A percentile compares a stretch with the other conserved stretches of the same genome.
Conservation (phyloP, 2,888 invertebrate genomes). For the Agelastica alni region DNA sequence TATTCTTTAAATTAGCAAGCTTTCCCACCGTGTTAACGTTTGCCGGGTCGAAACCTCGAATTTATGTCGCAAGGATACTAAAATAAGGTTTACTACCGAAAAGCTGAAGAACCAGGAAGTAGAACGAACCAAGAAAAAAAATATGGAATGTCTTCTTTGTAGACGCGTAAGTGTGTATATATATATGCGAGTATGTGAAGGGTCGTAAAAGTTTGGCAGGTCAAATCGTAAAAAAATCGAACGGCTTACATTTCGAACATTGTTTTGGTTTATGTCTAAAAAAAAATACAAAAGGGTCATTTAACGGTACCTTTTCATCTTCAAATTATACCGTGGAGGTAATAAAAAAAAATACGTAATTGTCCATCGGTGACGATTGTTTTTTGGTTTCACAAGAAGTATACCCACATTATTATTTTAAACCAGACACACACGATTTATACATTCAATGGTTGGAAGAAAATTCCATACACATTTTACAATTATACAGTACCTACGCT, state of each 20-base stretch:
- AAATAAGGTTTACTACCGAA: constrained; percentile 7
- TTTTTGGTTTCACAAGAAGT: no score
- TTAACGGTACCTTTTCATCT: neutral
- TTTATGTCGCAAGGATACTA: neutral
- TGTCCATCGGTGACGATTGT: neutral
- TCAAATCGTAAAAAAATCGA: constrained; percentile 37
- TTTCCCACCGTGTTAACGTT: no score
- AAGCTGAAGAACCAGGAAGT: constrained; percentile 26
- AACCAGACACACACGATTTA: no score
- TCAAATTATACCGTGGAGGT: constrained; percentile 3
- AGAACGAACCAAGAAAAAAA: constrained; percentile 21
- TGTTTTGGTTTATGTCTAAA: constrained; percentile 32
- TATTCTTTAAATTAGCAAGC: no score
- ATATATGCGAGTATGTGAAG: no score
- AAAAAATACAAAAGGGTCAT: constrained; percentile 28
- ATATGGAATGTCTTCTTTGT: constrained; percentile 18
- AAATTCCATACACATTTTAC: no score
- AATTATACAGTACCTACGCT: no score
- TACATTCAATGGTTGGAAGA: no score
- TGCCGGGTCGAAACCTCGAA: no score
- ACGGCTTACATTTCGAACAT: constrained; percentile 20
- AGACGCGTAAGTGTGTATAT: constrained; percentile 5
- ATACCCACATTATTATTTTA: no score
- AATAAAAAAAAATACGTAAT: neutral
- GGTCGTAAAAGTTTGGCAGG: constrained; percentile 38